phyloP scores from a whole-genome alignment of 2,797 vertebrate genomes.

The Trachops cirrhosus region DNA sequence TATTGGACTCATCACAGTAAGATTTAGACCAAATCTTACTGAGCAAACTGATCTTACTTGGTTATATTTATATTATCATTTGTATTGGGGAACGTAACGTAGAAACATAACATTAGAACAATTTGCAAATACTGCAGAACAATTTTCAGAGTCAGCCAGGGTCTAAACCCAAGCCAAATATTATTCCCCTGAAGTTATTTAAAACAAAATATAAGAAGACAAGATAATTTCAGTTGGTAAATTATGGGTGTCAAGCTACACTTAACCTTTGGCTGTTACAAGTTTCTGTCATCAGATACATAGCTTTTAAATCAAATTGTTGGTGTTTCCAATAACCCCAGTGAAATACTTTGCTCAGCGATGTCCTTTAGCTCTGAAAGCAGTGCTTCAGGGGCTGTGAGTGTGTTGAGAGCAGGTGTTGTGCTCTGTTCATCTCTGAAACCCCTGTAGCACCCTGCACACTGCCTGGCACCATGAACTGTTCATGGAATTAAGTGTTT shows the following conservation, averaged over 20 bases:
- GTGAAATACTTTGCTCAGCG: neutral
- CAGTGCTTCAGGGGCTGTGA: neutral
- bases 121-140: constrained; percentile 38
- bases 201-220: constrained; percentile 58
- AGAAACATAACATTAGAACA: constrained; percentile 47
- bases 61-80: constrained; percentile 20
- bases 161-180: constrained; percentile 38
- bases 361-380: neutral
- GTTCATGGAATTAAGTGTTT: neutral
- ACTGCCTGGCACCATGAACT: neutral
- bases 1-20: neutral
- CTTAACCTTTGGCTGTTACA: constrained; percentile 57
- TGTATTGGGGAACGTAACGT: constrained; percentile 31
- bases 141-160: neutral
- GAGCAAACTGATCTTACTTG: constrained; percentile 48
- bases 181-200: constrained; percentile 45
- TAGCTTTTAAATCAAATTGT: constrained; percentile 59
- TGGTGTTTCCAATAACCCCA: neutral
- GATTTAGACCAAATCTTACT: neutral
- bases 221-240: constrained; percentile 66
- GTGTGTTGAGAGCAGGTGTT: neutral
- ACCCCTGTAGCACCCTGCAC: neutral
- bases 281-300: constrained; percentile 39
- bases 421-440: neutral
- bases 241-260: constrained; percentile 57